Percentiles rank a stretch among this genome's conserved stretches.
phyloP scores from a whole-genome alignment of 2,113 vertebrate species.

The Meles meles region DNA sequence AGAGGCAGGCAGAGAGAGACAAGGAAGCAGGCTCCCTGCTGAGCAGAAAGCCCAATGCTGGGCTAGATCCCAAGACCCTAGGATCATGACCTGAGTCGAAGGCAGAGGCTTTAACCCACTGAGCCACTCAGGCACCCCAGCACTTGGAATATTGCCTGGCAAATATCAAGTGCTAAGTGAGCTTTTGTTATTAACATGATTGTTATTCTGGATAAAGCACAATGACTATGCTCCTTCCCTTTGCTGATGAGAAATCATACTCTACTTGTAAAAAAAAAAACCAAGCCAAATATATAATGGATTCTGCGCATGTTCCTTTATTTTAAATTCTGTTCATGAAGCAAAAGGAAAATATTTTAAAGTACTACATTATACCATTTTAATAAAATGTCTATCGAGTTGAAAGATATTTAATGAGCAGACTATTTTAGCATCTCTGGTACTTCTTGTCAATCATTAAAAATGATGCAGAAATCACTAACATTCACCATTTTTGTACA shows the following conservation, averaged over 20 bases:
- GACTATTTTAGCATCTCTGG: neutral
- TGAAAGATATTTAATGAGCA: conserved; percentile 38
- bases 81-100: no score
- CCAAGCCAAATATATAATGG: neutral
- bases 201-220: neutral
- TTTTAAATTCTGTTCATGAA: conserved; percentile 27
- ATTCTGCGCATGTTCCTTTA: neutral
- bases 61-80: no score
- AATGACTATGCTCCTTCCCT: neutral
- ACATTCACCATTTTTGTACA: conserved; percentile 25
- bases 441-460: conserved; percentile 44
- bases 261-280: neutral
- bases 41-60: no score
- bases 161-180: neutral
- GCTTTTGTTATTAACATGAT: neutral
- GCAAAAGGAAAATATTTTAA: conserved; percentile 29
- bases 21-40: no score
- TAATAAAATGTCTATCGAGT: conserved; percentile 37
- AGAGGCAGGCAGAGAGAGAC: no score
- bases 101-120: no score
- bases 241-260: neutral
- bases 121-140: no score
- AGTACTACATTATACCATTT: conserved; percentile 28
- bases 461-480: conserved; percentile 52
- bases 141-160: neutral